phyloP scores from a whole-genome alignment of 2,888 invertebrate species.

The Bombylius discolor region DNA sequence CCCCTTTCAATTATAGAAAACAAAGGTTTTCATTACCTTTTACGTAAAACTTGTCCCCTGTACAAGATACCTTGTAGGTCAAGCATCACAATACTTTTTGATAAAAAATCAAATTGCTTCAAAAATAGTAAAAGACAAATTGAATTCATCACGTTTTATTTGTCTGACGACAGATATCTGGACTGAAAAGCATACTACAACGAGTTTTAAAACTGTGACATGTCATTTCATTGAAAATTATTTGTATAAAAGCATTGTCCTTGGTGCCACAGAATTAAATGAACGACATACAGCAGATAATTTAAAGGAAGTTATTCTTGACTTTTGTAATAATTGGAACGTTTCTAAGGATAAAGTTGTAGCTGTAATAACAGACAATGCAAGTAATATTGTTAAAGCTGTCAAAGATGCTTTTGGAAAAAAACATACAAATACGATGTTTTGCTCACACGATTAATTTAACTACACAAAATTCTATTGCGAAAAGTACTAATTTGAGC shows the following conservation, averaged over 20 bases:
- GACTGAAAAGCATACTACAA: conserved; percentile 13
- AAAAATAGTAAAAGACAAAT: background rate
- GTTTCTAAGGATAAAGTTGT: conserved; percentile 12
- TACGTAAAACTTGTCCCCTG: background rate
- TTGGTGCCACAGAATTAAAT: conserved; percentile 13
- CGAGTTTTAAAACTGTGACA: conserved; percentile 12
- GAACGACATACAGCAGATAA: conserved; percentile 15
- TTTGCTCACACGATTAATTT: conserved; percentile 13
- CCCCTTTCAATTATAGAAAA: background rate
- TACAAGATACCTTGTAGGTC: background rate
- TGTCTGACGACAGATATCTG: conserved; percentile 13
- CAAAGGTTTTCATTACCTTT: background rate
- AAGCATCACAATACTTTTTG: background rate
- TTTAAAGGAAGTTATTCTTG: conserved; percentile 9
- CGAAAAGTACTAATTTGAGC: background rate
- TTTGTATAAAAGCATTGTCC: conserved; percentile 8
- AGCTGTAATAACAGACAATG: conserved; percentile 16
- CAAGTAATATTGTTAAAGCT: conserved; percentile 16
- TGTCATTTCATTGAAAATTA: conserved; percentile 9
- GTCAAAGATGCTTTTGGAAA: conserved; percentile 13
- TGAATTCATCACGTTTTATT: background rate
- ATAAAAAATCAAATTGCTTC: background rate
- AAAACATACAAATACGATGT: conserved; percentile 14
- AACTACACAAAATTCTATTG: background rate
- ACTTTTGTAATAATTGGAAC: conserved; percentile 12